Evolutionary conservation across 1,140 invertebrate genomes (phyloP).

Genomic region (Oryctes rhinoceros): DNA sequence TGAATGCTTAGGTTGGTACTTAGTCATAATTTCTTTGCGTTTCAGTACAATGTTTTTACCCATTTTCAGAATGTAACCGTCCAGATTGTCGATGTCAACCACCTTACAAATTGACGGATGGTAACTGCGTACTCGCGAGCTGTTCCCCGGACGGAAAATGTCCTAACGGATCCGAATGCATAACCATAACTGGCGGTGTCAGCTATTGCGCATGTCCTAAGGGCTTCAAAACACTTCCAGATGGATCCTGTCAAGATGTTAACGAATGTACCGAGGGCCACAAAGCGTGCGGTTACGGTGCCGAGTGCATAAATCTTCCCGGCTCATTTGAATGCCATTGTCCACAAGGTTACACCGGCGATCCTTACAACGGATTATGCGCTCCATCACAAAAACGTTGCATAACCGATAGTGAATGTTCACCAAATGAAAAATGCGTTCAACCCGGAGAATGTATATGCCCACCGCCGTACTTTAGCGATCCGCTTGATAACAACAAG

Average conservation of each 20-base stretch:
- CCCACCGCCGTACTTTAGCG: constrained; percentile 86
- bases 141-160: constrained; percentile 81
- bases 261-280: constrained; percentile 83
- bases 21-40: no score
- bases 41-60: no score
- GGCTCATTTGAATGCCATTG: constrained; percentile 85
- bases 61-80: constrained; percentile 74
- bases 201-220: constrained; percentile 90
- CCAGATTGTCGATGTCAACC: constrained; percentile 86
- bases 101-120: constrained; percentile 83
- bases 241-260: constrained; percentile 83
- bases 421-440: constrained; percentile 87
- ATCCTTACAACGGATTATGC: constrained; percentile 75
- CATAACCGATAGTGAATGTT: constrained; percentile 82
- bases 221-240: constrained; percentile 75
- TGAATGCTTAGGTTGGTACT: constrained; percentile 73
- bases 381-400: constrained; percentile 82
- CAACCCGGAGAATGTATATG: constrained; percentile 90
- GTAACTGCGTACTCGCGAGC: constrained; percentile 82
- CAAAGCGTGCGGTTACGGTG: constrained; percentile 83
- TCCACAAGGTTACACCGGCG: constrained; percentile 75
- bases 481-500: constrained; percentile 79
- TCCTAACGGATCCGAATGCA: constrained; percentile 84
- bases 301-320: constrained; percentile 82
- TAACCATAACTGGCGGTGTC: constrained; percentile 86